phyloP scores from a whole-genome alignment of 2,888 invertebrate genomes.

The Ornithoptera alexandrae region DNA sequence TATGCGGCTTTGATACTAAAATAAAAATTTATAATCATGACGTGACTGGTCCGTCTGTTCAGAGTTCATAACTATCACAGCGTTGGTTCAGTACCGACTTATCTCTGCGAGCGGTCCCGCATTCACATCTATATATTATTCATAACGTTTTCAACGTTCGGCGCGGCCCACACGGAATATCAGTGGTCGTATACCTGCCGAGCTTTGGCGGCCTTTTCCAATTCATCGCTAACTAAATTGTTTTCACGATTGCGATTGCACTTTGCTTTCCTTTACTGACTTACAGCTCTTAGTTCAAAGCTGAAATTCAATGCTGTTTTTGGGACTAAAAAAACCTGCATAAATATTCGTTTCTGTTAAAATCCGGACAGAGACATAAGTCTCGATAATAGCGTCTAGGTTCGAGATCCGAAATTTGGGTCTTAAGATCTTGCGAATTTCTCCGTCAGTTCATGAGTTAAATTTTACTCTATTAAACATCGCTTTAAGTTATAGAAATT shows the following conservation, averaged over 20 bases:
- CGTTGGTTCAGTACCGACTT: slow-evolving; percentile 47
- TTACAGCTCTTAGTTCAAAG: background rate
- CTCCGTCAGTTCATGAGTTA: no score
- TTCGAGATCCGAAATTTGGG: no score
- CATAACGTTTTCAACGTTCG: slow-evolving; percentile 71
- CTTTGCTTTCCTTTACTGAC: slow-evolving; percentile 12
- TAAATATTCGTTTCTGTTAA: no score
- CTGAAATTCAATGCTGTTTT: background rate
- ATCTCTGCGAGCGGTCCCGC: slow-evolving; percentile 53
- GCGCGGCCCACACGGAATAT: slow-evolving; percentile 73
- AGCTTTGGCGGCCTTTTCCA: slow-evolving; percentile 63
- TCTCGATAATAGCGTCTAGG: no score
- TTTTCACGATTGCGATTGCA: slow-evolving; percentile 49
- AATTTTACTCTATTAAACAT: no score
- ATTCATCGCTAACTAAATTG: slow-evolving; percentile 73
- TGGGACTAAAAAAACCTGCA: no score
- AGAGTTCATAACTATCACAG: slow-evolving; percentile 53
- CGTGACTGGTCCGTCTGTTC: slow-evolving; percentile 43
- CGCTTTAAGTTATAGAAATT: no score
- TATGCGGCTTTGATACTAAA: no score
- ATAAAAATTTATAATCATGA: no score
- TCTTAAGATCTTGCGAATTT: no score
- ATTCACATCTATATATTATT: slow-evolving; percentile 68
- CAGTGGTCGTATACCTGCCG: slow-evolving; percentile 61
- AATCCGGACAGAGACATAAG: no score